Evolutionary conservation across 2,113 vertebrate genomes (phyloP), one percentile per base, ranked within the genome.

Genomic region (Paralichthys olivaceus): DNA sequence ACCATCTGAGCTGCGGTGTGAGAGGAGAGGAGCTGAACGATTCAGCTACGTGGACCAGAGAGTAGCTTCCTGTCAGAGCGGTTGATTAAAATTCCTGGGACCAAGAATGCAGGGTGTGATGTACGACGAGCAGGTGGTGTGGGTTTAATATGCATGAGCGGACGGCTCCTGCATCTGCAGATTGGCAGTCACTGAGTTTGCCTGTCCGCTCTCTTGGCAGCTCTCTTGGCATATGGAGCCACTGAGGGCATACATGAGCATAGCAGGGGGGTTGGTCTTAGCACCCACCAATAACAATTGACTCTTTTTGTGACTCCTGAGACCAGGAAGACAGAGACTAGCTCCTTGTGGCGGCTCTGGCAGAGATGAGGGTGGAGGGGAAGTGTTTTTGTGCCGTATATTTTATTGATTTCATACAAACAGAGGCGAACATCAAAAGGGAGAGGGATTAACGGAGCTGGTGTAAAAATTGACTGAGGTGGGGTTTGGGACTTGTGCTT

Each of bases 121-220:
- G 89, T 92, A 89, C 86, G 88, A 87, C 71, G 67, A 92, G 87
- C 91, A 92, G 92, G 91, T 92, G 92, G 92, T 60, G 86, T 64
- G 84, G 87, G 74, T 86, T 92, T 92, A 91, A 92, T 93, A 93
- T 92, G 88, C 91, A 92, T 91, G 91, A 92, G 89, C 63, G 82
- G 87, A 83, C 83, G 68, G 85, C 81, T 79, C 65, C 85, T 84
- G 90, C 89, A 91, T 93, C 90, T 91, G 90, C 90, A 89, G 88
- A 90, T 72, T 91, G 87, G 88, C 92, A 90, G 84, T 88, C 85
- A 86, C 87, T 85, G 86, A 81, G 84, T 87, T 84, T 54, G 73
- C 87, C 87, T 89, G 88, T 87, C 86, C 72, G 54, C 72, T 87
- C 81, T 73, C 79, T 74, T 84, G 91, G 92, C 89, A 88, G 82